Percentiles rank a stretch among this genome's conserved stretches.
These are phyloP conservation scores for Lydus trimaculatus DNA, from an alignment of 2,888 invertebrate genomes.

Conservation along the genomic window DNA sequence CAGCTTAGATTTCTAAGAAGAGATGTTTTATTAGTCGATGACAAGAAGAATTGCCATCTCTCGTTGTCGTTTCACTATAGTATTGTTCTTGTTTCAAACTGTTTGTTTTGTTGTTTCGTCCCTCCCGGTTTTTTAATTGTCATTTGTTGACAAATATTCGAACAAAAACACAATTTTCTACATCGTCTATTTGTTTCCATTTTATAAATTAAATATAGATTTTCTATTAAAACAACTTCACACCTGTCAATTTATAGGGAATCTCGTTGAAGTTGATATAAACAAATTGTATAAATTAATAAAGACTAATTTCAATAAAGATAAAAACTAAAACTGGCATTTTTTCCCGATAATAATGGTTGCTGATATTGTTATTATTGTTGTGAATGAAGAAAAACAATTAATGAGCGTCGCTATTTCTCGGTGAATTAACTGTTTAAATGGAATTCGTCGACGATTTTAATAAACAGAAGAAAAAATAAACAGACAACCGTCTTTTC, in stretches of 20 bases:
- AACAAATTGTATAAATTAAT: neutral
- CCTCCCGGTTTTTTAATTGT: too few relatives aligned
- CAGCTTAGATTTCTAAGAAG: constrained; percentile 41
- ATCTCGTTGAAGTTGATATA: neutral
- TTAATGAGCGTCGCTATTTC: neutral
- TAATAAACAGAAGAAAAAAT: neutral
- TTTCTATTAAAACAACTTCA: constrained; percentile 12
- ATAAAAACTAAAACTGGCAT: neutral
- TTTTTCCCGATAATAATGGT: neutral
- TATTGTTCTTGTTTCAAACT: neutral
- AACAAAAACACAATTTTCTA: neutral
- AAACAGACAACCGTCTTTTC: neutral
- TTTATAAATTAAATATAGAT: constrained; percentile 15
- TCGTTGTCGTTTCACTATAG: neutral
- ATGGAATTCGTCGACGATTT: neutral
- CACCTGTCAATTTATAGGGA: neutral
- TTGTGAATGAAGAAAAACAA: neutral
- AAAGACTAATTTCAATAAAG: neutral
- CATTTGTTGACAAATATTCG: constrained; percentile 28
- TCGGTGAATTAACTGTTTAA: constrained; percentile 1
- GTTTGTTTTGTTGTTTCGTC: neutral
- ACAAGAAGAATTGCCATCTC: constrained; percentile 23
- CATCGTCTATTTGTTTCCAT: constrained; percentile 36
- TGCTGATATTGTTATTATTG: neutral
- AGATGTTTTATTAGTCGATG: constrained; percentile 40